A percentile compares a stretch with the other conserved stretches of the same genome.
These are phyloP conservation scores for Engystomops pustulosus DNA, from an alignment of 2,113 vertebrate genomes.

Conservation along the genomic window DNA sequence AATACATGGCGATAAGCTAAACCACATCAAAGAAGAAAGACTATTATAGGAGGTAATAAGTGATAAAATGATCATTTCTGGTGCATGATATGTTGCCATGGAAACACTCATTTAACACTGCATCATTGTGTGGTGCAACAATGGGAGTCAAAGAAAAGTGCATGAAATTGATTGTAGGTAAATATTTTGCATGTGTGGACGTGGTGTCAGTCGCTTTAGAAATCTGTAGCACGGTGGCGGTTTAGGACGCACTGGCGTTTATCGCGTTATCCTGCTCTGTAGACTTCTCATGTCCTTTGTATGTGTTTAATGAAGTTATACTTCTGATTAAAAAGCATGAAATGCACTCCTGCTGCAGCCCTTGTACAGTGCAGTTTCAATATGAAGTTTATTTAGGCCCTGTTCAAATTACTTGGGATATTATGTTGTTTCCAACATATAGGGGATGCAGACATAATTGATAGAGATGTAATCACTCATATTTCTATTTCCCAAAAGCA, in stretches of 20 bases:
- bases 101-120: conserved; percentile 31
- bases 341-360: neutral
- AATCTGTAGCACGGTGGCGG: neutral
- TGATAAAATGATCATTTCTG: conserved; percentile 40
- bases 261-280: neutral
- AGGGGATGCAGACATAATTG: neutral
- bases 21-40: conserved; percentile 22
- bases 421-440: too few relatives aligned
- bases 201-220: neutral
- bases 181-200: conserved; percentile 17
- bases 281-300: neutral
- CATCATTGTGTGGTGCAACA: conserved; percentile 35
- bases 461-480: neutral
- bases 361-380: neutral
- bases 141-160: conserved; percentile 10
- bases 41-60: conserved; percentile 37
- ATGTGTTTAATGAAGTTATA: conserved; percentile 15
- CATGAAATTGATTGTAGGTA: conserved; percentile 35
- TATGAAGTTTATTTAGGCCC: too few relatives aligned
- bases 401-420: neutral
- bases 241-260: neutral
- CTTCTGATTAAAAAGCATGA: neutral
- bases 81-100: conserved; percentile 40
- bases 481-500: too few relatives aligned
- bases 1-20: conserved; percentile 20